Evolutionary conservation across 2,888 invertebrate species (phyloP), one percentile per base, ranked within the genome.

Genomic region (Drosophila borealis): DNA sequence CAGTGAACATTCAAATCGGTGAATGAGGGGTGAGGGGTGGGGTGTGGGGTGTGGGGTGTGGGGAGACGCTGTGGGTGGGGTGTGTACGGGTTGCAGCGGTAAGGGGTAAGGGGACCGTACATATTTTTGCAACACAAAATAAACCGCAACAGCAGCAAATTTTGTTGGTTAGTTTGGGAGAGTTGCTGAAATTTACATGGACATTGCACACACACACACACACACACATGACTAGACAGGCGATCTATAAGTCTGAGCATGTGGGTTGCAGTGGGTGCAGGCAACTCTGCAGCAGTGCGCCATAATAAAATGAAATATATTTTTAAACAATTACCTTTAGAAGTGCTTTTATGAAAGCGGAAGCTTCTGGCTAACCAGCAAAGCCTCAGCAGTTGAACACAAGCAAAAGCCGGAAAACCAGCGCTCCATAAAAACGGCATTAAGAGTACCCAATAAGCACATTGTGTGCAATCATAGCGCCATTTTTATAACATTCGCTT

Each of bases 71-170:
- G 45, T 19, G 46, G 42, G 19, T 25, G 53, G 50, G 41, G 29
- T 29, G 51, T 5, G 19, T n/a, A 21, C 10, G 25, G n/a, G 53
- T 13, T 6, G 8, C 10, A 13, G 41, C 46, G 13, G 11, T 3
- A 48, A 21, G 41, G 51, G 13, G 11, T 3, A 48, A 21, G 17
- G 50, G 25, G 48, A 14, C 19, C 37, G 36, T 76, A 71, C 70
- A 83, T 83, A 83, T 88, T 83, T 88, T 80, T 82, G 86, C 80
- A 88, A 80, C 86, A 88, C 88, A 86, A 83, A 83, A 83, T 85
- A 83, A 83, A 83, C 83, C 83, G 83, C 83, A 85, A 80, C 80
- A 88, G 80, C 86, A 83, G 88, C 86, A 83, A 85, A 86, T 80
- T 88, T 88, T 74, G 88, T 66, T 70, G 88, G 78, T 79, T 88